These are phyloP conservation scores for Triops longicaudatus DNA, from an alignment of 1,140 invertebrate species.

Conservation along the genomic window DNA sequence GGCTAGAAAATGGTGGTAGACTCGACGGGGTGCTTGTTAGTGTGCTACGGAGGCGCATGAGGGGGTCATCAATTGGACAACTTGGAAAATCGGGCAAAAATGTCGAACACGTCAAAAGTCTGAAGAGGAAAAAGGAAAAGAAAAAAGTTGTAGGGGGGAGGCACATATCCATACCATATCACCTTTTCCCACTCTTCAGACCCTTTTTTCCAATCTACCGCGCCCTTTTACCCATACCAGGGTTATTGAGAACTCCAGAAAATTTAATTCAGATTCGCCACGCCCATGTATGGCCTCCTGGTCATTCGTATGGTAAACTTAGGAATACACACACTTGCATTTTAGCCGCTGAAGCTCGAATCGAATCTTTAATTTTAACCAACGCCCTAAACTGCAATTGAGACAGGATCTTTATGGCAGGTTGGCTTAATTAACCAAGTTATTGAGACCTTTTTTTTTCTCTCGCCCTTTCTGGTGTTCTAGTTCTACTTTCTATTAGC, in stretches of 20 bases:
- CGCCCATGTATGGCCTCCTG: constrained; percentile 2
- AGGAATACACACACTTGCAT: neutral
- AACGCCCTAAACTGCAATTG: constrained; percentile 6
- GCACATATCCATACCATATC: constrained; percentile 1
- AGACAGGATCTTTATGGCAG: neutral
- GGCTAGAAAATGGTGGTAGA: neutral
- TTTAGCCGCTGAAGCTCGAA: neutral
- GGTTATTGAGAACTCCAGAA: neutral
- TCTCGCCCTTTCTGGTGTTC: neutral
- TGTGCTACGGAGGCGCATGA: neutral
- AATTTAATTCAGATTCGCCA: neutral
- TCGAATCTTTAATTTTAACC: neutral
- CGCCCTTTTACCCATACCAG: neutral
- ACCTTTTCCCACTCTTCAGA: neutral
- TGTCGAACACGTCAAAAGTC: neutral
- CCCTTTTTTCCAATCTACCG: neutral
- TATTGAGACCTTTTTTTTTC: neutral
- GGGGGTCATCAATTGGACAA: constrained; percentile 10
- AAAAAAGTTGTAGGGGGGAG: neutral
- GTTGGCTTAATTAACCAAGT: neutral
- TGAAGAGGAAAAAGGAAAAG: neutral
- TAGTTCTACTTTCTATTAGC: neutral
- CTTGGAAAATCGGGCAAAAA: constrained; percentile 11
- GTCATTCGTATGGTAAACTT: neutral
- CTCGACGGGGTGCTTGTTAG: neutral